Conservation (phyloP, 2,888 invertebrate species). For the Saturnia japonica region DNA sequence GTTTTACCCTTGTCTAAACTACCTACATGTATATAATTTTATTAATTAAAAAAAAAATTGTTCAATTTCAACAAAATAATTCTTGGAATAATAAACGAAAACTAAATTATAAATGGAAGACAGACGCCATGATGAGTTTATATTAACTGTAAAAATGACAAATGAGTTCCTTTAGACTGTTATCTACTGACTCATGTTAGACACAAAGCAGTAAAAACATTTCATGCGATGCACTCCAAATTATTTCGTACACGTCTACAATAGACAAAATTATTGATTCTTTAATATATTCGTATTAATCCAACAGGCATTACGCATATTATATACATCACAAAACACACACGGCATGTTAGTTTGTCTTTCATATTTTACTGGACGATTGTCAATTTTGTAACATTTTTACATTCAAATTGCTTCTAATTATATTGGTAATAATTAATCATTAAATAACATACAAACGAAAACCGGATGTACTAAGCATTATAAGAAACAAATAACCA, state of each 20-base stretch:
- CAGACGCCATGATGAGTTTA: not conserved
- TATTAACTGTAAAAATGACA: not conserved
- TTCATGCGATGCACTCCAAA: not conserved
- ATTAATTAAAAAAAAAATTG: not conserved
- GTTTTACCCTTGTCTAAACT: not conserved
- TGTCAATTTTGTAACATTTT: not conserved
- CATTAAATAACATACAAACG: conserved; percentile 3
- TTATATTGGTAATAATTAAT: not conserved
- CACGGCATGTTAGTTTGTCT: conserved; percentile 9
- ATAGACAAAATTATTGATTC: not conserved
- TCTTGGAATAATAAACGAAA: not conserved
- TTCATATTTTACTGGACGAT: not conserved
- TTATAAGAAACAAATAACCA: not conserved
- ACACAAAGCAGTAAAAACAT: not conserved
- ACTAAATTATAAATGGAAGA: conserved; percentile 6
- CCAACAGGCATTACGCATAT: not conserved
- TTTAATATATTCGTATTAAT: not conserved
- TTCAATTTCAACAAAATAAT: not conserved
- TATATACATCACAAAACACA: not conserved
- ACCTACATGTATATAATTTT: not conserved
- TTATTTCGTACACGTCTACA: not conserved
- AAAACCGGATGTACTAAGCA: not conserved
- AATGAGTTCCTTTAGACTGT: not conserved
- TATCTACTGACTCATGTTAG: not conserved
- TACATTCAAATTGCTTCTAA: not conserved